Conservation (phyloP, 1,140 invertebrate species). For the Cardiocondyla obscurior region DNA sequence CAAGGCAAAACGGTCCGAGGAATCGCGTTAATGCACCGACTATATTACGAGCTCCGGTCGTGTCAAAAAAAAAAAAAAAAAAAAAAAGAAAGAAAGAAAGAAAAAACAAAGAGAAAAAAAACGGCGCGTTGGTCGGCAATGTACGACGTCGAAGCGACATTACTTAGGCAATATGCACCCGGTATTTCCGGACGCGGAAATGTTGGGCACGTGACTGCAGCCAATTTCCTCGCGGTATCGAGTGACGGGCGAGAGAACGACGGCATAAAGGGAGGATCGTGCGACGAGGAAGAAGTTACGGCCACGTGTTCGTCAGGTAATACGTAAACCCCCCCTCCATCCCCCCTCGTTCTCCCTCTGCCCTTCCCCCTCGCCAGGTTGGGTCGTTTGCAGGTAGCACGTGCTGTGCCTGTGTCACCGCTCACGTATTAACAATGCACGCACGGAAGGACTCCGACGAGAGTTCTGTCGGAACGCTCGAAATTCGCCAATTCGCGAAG, state of each 20-base stretch:
- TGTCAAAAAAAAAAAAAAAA: slow-evolving; percentile 8
- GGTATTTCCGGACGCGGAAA: slow-evolving; percentile 51
- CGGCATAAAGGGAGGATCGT: background rate
- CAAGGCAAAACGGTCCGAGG: background rate
- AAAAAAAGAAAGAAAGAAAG: background rate
- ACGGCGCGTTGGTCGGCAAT: background rate
- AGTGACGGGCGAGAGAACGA: background rate
- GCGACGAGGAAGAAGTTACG: background rate
- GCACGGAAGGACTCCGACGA: background rate
- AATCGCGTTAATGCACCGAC: background rate
- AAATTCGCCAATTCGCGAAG: slow-evolving; percentile 36
- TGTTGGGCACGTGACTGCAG: slow-evolving; percentile 53
- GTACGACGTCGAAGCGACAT: too few relatives aligned
- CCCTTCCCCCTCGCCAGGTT: too few relatives aligned
- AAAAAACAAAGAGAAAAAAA: background rate
- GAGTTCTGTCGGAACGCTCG: slow-evolving; percentile 16
- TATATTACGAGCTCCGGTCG: background rate
- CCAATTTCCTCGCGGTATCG: slow-evolving; percentile 52
- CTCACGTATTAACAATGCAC: slow-evolving; percentile 41
- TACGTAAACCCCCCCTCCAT: slow-evolving; percentile 15
- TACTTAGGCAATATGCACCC: background rate
- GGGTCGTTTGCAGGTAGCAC: slow-evolving; percentile 2
- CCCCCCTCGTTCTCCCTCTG: too few relatives aligned
- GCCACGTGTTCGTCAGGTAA: slow-evolving; percentile 14
- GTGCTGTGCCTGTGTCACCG: background rate